Conservation (phyloP, 2,888 invertebrate species). For the Myopa testacea region DNA sequence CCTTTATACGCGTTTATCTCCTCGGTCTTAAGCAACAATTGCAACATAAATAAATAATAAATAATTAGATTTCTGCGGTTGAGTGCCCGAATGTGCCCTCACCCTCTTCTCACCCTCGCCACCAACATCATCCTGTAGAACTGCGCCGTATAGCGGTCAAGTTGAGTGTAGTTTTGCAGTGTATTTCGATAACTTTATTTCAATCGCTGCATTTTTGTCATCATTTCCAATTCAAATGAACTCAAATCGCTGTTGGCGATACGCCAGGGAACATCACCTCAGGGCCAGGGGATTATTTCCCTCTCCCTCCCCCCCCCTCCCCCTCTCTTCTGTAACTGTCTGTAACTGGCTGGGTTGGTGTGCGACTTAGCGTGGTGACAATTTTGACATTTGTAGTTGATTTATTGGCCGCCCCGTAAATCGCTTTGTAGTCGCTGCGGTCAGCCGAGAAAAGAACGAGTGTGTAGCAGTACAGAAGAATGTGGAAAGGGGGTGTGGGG, state of each 20-base stretch:
- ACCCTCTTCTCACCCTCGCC: neutral
- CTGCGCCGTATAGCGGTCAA: constrained; percentile 37
- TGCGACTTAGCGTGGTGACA: constrained; percentile 49
- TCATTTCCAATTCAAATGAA: constrained; percentile 46
- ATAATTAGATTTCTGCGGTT: constrained; percentile 50
- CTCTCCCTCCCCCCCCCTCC: neutral
- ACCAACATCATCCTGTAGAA: neutral
- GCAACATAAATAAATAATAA: constrained; percentile 48
- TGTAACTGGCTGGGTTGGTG: constrained; percentile 23
- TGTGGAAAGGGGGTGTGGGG: neutral
- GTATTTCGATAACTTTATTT: constrained; percentile 45
- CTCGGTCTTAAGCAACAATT: constrained; percentile 24
- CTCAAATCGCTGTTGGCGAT: constrained; percentile 25
- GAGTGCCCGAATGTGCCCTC: constrained; percentile 1
- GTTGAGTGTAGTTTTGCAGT: constrained; percentile 17
- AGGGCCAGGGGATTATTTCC: constrained; percentile 39
- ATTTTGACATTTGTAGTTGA: constrained; percentile 64
- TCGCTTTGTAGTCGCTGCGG: no score
- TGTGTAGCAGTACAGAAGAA: no score
- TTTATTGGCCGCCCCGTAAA: constrained; percentile 56
- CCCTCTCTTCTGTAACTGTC: neutral
- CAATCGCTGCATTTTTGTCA: constrained; percentile 18
- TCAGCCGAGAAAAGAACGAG: no score
- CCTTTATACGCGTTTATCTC: constrained; percentile 17
- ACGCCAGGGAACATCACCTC: constrained; percentile 14